Base-by-base conservation (phyloP, 1,140 invertebrate genomes). In the Arion vulgaris region DNA sequence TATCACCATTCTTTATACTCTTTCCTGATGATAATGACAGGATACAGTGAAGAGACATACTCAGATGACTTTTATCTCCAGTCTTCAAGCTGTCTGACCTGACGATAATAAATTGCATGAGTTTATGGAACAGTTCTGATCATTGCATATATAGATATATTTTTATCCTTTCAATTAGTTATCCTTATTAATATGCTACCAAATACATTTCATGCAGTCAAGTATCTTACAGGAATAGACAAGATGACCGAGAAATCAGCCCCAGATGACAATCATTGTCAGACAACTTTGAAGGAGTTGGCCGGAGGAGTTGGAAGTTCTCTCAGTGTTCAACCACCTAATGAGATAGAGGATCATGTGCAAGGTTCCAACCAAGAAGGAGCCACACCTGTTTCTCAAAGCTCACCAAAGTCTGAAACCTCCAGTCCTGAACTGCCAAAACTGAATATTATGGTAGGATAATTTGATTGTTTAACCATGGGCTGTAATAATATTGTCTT, bases 201-300 rank as follows among this genome's bases (percentile, higher is more conserved):
- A 45, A 73, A 26, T 38, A 41, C 7, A 51, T 2, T 53, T 53
- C 49, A 38, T 76, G 74, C 11, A n/a, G n/a, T n/a, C n/a, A 34
- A 28, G n/a, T 71, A 39, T 80, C 19, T 76, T 91, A 85, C 57
- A 88, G 95, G 96, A 95, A 66, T 96, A 98, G 96, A 95, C 74
- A 96, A 97, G 86, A 99, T 99, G 96, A 99, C 98, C 28, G 97
- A 98, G 91, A 95, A 95, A 84, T 84, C 88, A 39, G 87, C 90
- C 26, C 88, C 90, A 34, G 87, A 91, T 84, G 88, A 90, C 34
- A 85, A 75, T 26, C 90, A 91, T 80, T 84, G 83, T 15, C 85
- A 87, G n/a, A 86, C 86, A 26, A 87, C 88, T 0, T 71, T 90
- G 76, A 86, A 90, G 75, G 89, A 89, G 49, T 83, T 90, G n/a